Evolutionary conservation across 1,140 invertebrate species (phyloP).

Genomic region (Condylostylus longicornis): DNA sequence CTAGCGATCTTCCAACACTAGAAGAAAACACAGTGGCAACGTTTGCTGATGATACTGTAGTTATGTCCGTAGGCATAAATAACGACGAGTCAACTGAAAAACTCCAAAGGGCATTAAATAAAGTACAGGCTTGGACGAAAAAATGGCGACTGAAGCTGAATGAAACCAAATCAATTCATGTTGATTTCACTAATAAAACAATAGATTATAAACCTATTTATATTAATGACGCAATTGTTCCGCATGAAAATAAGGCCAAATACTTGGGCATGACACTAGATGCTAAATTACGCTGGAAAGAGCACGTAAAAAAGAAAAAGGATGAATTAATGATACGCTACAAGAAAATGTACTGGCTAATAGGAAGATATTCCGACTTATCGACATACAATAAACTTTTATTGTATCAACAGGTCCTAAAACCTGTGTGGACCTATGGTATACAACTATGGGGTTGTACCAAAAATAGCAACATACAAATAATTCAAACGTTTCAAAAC

Average conservation of each 20-base stretch:
- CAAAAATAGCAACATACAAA: constrained; percentile 13
- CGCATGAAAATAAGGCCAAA: too few relatives aligned
- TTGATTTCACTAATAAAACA: constrained; percentile 11
- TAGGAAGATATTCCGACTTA: constrained; percentile 13
- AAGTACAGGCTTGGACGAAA: constrained; percentile 9
- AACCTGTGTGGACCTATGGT: constrained; percentile 24
- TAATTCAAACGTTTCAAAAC: constrained; percentile 16
- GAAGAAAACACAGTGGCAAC: constrained; percentile 4
- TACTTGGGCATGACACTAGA: constrained; percentile 19
- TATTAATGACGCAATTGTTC: too few relatives aligned
- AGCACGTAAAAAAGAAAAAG: constrained; percentile 11
- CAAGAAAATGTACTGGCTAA: constrained; percentile 12
- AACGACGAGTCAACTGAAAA: constrained; percentile 4
- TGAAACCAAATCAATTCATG: constrained; percentile 14
- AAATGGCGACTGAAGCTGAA: constrained; percentile 20
- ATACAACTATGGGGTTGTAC: constrained; percentile 21
- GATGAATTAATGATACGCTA: constrained; percentile 3
- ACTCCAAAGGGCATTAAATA: constrained; percentile 10
- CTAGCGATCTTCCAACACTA: constrained; percentile 8
- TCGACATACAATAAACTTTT: constrained; percentile 18
- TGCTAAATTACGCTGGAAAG: constrained; percentile 12
- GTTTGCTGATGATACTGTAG: constrained; percentile 17
- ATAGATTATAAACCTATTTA: neutral
- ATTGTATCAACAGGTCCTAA: constrained; percentile 18
- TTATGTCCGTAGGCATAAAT: constrained; percentile 2